Conservation (phyloP, 2,888 invertebrate genomes). For the Euproctis similis region DNA sequence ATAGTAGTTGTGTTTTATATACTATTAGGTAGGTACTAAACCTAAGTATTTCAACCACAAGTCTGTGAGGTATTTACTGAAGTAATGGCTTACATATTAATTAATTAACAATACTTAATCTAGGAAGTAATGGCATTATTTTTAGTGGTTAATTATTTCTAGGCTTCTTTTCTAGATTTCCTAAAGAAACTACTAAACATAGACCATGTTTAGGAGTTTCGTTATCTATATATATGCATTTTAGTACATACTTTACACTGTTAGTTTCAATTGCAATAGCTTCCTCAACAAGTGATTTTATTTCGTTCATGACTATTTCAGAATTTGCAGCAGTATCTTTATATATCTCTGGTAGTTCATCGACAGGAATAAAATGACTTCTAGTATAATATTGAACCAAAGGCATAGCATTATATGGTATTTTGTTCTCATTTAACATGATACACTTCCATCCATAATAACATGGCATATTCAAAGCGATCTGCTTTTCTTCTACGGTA, state of each 20-base stretch:
- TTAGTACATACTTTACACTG: conserved; percentile 73
- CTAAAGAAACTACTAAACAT: too few species aligned
- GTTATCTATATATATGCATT: too few species aligned
- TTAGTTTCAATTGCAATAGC: conserved; percentile 77
- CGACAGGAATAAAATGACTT: conserved; percentile 79
- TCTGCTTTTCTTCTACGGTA: conserved; percentile 89
- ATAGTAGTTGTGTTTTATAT: too few species aligned
- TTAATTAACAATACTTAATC: too few species aligned
- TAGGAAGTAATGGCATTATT: too few species aligned
- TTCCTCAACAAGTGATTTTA: conserved; percentile 79
- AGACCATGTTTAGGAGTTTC: too few species aligned
- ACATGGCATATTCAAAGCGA: conserved; percentile 87
- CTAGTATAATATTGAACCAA: conserved; percentile 85
- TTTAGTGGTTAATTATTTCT: too few species aligned
- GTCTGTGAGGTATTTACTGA: too few species aligned
- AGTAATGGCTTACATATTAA: too few species aligned
- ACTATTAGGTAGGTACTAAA: too few species aligned
- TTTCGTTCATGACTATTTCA: conserved; percentile 59
- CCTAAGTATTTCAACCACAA: too few species aligned
- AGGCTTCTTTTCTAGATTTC: too few species aligned
- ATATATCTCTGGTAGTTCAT: conserved; percentile 78
- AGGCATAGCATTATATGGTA: conserved; percentile 81
- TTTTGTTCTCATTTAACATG: conserved; percentile 73
- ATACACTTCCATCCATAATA: conserved; percentile 86
- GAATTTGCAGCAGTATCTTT: conserved; percentile 59